Conservation (phyloP, 35 echinoderm and acorn worm species). For the Anneissia japonica region DNA sequence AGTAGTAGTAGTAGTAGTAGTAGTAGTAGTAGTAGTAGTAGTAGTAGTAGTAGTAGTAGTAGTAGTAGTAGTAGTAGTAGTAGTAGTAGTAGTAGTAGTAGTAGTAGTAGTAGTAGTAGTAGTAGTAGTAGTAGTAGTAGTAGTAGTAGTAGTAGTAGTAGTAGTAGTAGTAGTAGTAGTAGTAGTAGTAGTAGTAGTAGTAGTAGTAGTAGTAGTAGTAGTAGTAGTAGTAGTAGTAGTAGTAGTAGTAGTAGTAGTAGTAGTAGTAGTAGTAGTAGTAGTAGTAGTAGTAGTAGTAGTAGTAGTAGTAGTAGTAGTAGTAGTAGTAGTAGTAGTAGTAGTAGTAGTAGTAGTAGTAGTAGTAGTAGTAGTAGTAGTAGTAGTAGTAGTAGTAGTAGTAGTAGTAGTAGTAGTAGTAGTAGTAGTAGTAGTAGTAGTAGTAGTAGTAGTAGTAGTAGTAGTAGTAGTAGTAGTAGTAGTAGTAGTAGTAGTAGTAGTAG, state of each 20-base stretch:
- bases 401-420: background rate
- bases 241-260: conserved; percentile 1
- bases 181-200: conserved; percentile 3
- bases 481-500: conserved; percentile 1
- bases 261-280: conserved; percentile 1
- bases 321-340: conserved; percentile 4
- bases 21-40: conserved; percentile 4
- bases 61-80: conserved; percentile 3
- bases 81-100: conserved; percentile 4
- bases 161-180: conserved; percentile 3
- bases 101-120: conserved; percentile 3
- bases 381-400: conserved; percentile 1
- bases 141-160: conserved; percentile 4
- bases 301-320: conserved; percentile 1
- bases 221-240: conserved; percentile 3
- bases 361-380: conserved; percentile 3
- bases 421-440: background rate
- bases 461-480: conserved; percentile 3
- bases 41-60: conserved; percentile 3
- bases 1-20: conserved; percentile 3
- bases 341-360: background rate
- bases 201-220: conserved; percentile 4
- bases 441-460: background rate
- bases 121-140: conserved; percentile 3
- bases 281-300: background rate